Evolutionary conservation across 53 echinoderm and acorn worm genomes (phyloP), one percentile per base, ranked within the genome.

Genomic region (Henricia sp.): DNA sequence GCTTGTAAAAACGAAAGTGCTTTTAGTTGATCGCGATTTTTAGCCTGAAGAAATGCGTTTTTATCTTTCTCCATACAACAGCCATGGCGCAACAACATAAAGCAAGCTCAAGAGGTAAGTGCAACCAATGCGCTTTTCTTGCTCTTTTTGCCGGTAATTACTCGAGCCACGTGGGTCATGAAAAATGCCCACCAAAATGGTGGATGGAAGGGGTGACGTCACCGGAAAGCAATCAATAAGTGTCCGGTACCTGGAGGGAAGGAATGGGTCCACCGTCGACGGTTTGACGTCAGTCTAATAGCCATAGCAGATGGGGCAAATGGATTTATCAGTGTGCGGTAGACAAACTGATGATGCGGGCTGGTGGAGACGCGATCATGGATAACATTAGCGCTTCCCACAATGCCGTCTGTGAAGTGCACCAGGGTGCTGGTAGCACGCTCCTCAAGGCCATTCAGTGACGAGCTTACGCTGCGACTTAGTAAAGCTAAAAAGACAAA

Each of bases 161-260:
- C n/a, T n/a, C n/a, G n/a, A n/a, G n/a, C n/a, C n/a, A n/a, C n/a
- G n/a, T n/a, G n/a, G n/a, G n/a, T n/a, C n/a, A n/a, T n/a, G n/a
- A n/a, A n/a, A n/a, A n/a, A n/a, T n/a, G n/a, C n/a, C n/a, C n/a
- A n/a, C n/a, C n/a, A n/a, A n/a, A n/a, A n/a, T n/a, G n/a, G n/a
- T n/a, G n/a, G n/a, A n/a, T n/a, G n/a, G n/a, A n/a, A n/a, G n/a
- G n/a, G n/a, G n/a, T n/a, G n/a, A n/a, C n/a, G n/a, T n/a, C n/a
- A n/a, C n/a, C n/a, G n/a, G n/a, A n/a, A n/a, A n/a, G n/a, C n/a
- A n/a, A n/a, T n/a, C n/a, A n/a, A n/a, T n/a, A n/a, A n/a, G n/a
- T n/a, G n/a, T n/a, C n/a, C n/a, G n/a, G n/a, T 60, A 97, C 97
- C 97, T 73, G 88, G 94, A 3, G 97, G 97, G 75, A 97, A 97